Conservation (phyloP, 2,113 vertebrate species). For the Lepisosteus oculatus region DNA sequence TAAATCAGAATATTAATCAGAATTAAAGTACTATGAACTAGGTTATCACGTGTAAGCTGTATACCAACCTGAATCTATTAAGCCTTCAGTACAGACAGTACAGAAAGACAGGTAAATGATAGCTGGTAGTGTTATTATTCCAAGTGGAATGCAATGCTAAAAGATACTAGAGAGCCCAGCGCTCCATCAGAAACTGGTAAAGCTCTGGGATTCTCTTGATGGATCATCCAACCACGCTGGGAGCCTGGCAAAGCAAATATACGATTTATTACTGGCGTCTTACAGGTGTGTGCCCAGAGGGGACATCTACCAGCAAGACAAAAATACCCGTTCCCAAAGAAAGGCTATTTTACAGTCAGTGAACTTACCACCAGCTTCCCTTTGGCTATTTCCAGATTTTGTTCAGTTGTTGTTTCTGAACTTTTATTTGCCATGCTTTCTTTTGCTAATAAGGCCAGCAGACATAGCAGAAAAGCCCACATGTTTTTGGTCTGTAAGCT, state of each 20-base stretch:
- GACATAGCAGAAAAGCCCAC: slow-evolving; percentile 47
- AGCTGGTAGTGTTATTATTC: neutral
- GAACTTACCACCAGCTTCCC: slow-evolving; percentile 65
- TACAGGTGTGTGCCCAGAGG: neutral
- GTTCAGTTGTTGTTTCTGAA: slow-evolving; percentile 26
- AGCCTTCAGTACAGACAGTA: too few relatives aligned
- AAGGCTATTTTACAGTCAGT: neutral
- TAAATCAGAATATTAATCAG: neutral
- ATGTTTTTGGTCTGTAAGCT: slow-evolving; percentile 30
- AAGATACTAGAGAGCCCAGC: slow-evolving; percentile 74
- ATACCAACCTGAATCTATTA: too few relatives aligned
- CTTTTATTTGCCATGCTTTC: slow-evolving; percentile 24
- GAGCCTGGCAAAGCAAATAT: slow-evolving; percentile 52
- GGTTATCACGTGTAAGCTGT: too few relatives aligned
- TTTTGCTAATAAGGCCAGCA: slow-evolving; percentile 23
- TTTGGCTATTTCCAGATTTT: slow-evolving; percentile 47
- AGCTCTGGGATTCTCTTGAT: slow-evolving; percentile 75
- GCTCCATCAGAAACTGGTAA: slow-evolving; percentile 68
- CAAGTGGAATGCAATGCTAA: neutral
- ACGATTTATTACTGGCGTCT: neutral
- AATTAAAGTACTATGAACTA: neutral
- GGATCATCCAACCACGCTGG: slow-evolving; percentile 73
- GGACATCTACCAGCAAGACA: neutral
- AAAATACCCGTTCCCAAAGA: neutral
- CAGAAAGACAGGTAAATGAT: neutral